A percentile compares a stretch with the other conserved stretches of the same genome.
Evolutionary conservation across 2,113 vertebrate species (phyloP).

Genomic region (Lophotis ruficrista): DNA sequence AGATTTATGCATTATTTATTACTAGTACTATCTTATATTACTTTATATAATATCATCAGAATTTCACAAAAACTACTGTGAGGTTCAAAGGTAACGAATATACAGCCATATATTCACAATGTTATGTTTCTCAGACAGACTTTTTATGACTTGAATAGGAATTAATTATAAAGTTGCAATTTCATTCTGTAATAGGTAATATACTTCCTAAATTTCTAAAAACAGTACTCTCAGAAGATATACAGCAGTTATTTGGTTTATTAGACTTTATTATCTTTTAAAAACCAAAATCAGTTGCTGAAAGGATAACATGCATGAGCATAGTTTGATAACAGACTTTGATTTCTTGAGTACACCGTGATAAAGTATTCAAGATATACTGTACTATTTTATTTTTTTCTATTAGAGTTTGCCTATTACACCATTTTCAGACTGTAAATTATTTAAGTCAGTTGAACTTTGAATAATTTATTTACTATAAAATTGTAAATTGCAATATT

Average conservation of each 20-base stretch:
- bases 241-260: background rate
- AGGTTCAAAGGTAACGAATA: background rate
- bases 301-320: background rate
- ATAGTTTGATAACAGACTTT: slow-evolving; percentile 5
- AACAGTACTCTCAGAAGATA: background rate
- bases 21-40: background rate
- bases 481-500: slow-evolving; percentile 55
- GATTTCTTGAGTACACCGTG: slow-evolving; percentile 35
- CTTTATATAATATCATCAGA: background rate
- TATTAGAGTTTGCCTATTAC: slow-evolving; percentile 12
- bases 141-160: background rate
- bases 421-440: slow-evolving; percentile 55
- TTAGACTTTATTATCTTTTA: background rate
- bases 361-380: slow-evolving; percentile 29
- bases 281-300: background rate
- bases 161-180: background rate
- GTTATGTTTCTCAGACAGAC: background rate
- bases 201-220: background rate
- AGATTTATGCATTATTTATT: background rate
- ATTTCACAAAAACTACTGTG: background rate
- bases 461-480: slow-evolving; percentile 57
- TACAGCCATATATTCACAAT: background rate
- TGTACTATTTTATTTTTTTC: slow-evolving; percentile 40
- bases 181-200: background rate
- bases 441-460: slow-evolving; percentile 45